Evolutionary conservation across 2,113 vertebrate species (phyloP), one percentile per base, ranked within the genome.

Genomic region (Sander vitreus): DNA sequence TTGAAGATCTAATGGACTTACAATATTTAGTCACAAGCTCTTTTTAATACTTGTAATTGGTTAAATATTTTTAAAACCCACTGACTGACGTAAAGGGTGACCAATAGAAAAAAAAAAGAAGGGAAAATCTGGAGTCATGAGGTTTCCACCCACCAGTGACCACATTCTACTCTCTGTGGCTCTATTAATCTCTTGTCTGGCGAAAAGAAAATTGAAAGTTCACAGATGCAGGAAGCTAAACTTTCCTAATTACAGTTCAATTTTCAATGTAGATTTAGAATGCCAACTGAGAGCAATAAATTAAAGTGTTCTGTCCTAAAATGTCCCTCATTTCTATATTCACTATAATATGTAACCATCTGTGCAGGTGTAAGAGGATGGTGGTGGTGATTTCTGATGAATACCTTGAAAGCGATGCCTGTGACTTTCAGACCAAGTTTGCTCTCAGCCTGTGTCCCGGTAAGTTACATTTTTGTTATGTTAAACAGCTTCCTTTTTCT

Each of bases 361-460:
- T 73, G 7, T 62, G n/a, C 75, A 98, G 97, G 93, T 99, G 98
- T 85, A 97, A 96, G 87, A 95, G 96, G 85, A 97, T 99, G 97
- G 98, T 99, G 88, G 98, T 97, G 0, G 96, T 99, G 0, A 95
- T 99, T 89, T 99, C 98, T 7, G 98, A 99, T 54, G 98, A 99
- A 64, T 99, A 99, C 87, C 92, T 99, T 48, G 92, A 98, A 50
- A 99, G 98, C 0, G 95, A 97, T 3, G 98, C 96, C 36, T 99
- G 98, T 87, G 98, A 98, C 88, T 99, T 99, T 93, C 98, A 99
- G 95, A 99, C 98, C 66, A 99, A 99, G 94, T 99, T 99, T 91
- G 97, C 98, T 3, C 97, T 99, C 82, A 99, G 98, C 81, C 97
- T 99, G 78, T 96, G 95, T 77, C 98, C 98, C 84, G 97, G 98